phyloP scores from a whole-genome alignment of 2,888 invertebrate genomes.

The Linnaemya vulpina region DNA sequence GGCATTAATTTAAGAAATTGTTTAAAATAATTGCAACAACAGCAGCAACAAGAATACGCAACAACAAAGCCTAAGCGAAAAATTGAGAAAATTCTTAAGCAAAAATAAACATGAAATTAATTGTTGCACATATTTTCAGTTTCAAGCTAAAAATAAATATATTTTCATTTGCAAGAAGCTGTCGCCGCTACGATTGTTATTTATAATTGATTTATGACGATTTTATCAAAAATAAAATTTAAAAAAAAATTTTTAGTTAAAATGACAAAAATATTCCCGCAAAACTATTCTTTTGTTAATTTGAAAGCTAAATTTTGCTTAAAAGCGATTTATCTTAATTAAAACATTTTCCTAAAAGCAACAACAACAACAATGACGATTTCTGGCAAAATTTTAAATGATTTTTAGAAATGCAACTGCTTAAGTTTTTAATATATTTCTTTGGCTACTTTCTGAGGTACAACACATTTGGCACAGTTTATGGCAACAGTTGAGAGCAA shows the following conservation, averaged over 20 bases:
- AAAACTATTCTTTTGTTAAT: slow-evolving; percentile 42
- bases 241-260: background rate
- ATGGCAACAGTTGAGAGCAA: background rate
- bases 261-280: background rate
- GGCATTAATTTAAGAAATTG: slow-evolving; percentile 67
- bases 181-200: background rate
- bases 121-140: slow-evolving; percentile 62
- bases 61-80: background rate
- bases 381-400: slow-evolving; percentile 15
- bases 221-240: slow-evolving; percentile 21
- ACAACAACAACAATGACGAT: background rate
- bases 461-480: slow-evolving; percentile 3
- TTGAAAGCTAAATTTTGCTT: slow-evolving; percentile 19
- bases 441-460: slow-evolving; percentile 1
- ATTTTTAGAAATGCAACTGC: background rate
- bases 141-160: slow-evolving; percentile 36
- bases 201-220: slow-evolving; percentile 55
- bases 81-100: slow-evolving; percentile 1
- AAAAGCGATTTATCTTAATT: background rate
- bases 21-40: slow-evolving; percentile 56
- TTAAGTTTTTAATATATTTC: too few relatives aligned
- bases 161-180: slow-evolving; percentile 15
- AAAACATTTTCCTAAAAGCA: background rate
- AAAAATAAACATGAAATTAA: slow-evolving; percentile 47
- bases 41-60: background rate